These are phyloP conservation scores for Holotrichia oblita DNA, from an alignment of 1,140 invertebrate genomes.

Conservation along the genomic window DNA sequence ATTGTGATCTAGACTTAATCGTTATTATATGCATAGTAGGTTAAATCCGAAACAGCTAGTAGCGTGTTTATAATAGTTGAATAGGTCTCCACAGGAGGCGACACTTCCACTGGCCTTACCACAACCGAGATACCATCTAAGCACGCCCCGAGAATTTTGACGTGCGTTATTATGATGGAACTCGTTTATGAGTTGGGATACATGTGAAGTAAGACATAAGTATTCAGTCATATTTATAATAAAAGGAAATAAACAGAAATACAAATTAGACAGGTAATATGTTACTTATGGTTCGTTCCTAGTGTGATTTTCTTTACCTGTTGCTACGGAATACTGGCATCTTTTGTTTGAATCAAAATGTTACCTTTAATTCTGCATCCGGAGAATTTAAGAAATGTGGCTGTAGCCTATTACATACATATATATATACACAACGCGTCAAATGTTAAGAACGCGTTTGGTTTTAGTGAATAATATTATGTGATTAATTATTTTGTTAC, in stretches of 20 bases:
- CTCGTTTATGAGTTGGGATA: conserved; percentile 46
- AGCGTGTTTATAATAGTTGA: conserved; percentile 56
- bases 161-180: conserved; percentile 50
- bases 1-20: conserved; percentile 34
- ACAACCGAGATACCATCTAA: conserved; percentile 52
- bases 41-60: conserved; percentile 43
- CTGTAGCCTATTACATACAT: too few relatives aligned
- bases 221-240: conserved; percentile 40
- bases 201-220: conserved; percentile 40
- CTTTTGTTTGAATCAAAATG: conserved; percentile 12
- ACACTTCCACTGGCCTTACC: conserved; percentile 52
- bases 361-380: not conserved
- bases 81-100: conserved; percentile 53
- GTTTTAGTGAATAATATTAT: too few relatives aligned
- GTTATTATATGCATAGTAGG: conserved; percentile 33
- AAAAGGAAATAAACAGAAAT: conserved; percentile 40
- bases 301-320: not conserved
- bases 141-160: conserved; percentile 52
- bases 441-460: too few relatives aligned
- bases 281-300: conserved; percentile 32
- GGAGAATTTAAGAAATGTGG: too few relatives aligned
- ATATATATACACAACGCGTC: too few relatives aligned
- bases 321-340: not conserved
- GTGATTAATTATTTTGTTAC: too few relatives aligned
- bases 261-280: conserved; percentile 39